These are phyloP conservation scores for Musca vetustissima DNA, from an alignment of 1,140 invertebrate genomes.

Conservation along the genomic window DNA sequence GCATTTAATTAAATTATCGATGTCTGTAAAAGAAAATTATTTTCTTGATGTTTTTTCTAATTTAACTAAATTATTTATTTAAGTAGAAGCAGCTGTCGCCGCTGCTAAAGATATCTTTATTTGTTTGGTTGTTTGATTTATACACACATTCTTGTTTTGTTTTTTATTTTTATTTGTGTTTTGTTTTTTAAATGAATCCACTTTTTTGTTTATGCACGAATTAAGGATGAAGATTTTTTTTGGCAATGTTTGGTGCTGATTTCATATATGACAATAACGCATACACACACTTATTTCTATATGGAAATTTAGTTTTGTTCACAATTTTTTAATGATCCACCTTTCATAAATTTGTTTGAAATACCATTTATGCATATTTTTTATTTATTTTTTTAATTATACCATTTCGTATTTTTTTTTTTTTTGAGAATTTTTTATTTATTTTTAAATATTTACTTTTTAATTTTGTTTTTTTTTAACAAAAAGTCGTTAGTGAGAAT, in stretches of 20 bases:
- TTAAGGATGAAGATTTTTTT: too few relatives aligned
- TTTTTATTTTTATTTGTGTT: too few relatives aligned
- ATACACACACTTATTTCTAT: too few relatives aligned
- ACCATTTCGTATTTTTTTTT: not conserved
- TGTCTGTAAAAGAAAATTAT: not conserved
- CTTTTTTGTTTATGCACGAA: too few relatives aligned
- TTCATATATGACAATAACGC: too few relatives aligned
- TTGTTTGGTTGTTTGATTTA: too few relatives aligned
- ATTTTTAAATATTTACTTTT: conserved; percentile 21
- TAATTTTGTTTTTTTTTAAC: conserved; percentile 1
- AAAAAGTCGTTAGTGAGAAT: not conserved
- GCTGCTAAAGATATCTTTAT: too few relatives aligned
- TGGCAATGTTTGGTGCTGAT: too few relatives aligned
- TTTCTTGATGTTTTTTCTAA: not conserved
- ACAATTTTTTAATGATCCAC: not conserved
- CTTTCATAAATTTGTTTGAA: not conserved
- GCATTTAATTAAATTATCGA: not conserved
- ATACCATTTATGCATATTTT: not conserved
- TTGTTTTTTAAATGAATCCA: too few relatives aligned
- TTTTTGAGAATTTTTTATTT: not conserved
- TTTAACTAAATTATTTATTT: not conserved
- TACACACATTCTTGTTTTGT: too few relatives aligned
- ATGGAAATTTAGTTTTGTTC: not conserved
- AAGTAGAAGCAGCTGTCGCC: not conserved
- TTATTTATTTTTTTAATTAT: not conserved